Evolutionary conservation across 2,888 invertebrate species (phyloP).

Genomic region (Amiota communis): DNA sequence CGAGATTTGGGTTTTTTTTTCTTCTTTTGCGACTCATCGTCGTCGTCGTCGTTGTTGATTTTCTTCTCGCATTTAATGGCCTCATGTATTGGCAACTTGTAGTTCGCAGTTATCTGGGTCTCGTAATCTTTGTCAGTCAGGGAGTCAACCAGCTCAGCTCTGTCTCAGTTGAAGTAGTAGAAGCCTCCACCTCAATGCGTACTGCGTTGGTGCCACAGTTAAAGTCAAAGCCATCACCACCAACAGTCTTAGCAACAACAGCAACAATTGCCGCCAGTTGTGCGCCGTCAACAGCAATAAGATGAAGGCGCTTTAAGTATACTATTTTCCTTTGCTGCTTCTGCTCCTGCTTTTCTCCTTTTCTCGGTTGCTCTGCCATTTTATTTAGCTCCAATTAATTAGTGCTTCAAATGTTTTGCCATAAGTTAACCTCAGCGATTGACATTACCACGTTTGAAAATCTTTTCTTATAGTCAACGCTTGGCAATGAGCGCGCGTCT

Average conservation of each 20-base stretch:
- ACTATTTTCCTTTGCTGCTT: slow-evolving; percentile 31
- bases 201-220: slow-evolving; percentile 44
- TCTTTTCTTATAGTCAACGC: slow-evolving; percentile 35
- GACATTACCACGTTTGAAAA: slow-evolving; percentile 62
- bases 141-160: no score
- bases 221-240: slow-evolving; percentile 22
- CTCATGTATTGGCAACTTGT: slow-evolving; percentile 69
- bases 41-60: slow-evolving; percentile 18
- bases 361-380: slow-evolving; percentile 55
- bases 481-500: slow-evolving; percentile 21
- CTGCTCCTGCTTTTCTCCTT: slow-evolving; percentile 58
- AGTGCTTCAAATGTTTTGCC: slow-evolving; percentile 73
- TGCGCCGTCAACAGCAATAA: slow-evolving; percentile 30
- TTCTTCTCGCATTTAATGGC: slow-evolving; percentile 59
- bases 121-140: slow-evolving; percentile 60
- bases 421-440: slow-evolving; percentile 71
- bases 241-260: slow-evolving; percentile 22
- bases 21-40: slow-evolving; percentile 29
- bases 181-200: slow-evolving; percentile 49
- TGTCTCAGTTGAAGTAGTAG: slow-evolving; percentile 11
- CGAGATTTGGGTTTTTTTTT: slow-evolving; percentile 41
- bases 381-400: slow-evolving; percentile 74
- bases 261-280: slow-evolving; percentile 16
- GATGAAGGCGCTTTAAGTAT: slow-evolving; percentile 24
- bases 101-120: slow-evolving; percentile 67